Base-by-base conservation (phyloP, 2,797 vertebrate species). In the Anas acuta region DNA sequence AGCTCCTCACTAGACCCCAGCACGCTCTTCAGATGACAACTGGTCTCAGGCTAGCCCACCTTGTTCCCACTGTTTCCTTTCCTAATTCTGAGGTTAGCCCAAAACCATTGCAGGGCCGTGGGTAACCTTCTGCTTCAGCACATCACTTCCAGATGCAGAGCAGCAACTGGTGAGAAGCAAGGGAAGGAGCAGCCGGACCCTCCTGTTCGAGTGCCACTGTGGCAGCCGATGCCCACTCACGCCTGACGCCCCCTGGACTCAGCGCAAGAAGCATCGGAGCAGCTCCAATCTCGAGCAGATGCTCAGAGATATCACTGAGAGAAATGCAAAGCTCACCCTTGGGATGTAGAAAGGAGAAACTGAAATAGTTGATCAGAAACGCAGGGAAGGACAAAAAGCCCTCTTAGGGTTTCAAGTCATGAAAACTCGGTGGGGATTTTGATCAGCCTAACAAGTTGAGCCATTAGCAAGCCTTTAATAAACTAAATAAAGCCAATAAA, bases 391-490 rank as follows among this genome's bases (percentile, higher is more conserved):
- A 73, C 28, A 33, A 49, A 65, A 54, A 54, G 32, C 51, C 17
- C 19, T 32, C 13, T 47, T 79, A 13, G 25, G 35, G 45, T 84
- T 95, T 89, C 67, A 51, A 90, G 77, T 64, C 77, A 30, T 14
- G 76, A 65, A 58, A 65, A 18, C 64, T 87, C 22, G 0, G 19
- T 28, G 28, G 49, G 49, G 45, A 76, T 51, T 82, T 62, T 66
- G 66, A 91, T 89, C 79, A 77, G 49, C n/a, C 72, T 8, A 33
- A 79, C 39, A 21, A 47, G 74, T 30, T 8, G 43, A 84, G 20
- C 64, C 65, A 76, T 79, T 70, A 89, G 80, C 30, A 90, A 89
- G 78, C 47, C 61, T 84, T 91, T 93, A 94, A 92, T 87, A 86
- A 91, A 89, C 74, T 41, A 84, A 95, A 94, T 39, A 93, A 81